Evolutionary conservation across 64 coral and sea anemone species (phyloP).

Genomic region (Montipora sp.): DNA sequence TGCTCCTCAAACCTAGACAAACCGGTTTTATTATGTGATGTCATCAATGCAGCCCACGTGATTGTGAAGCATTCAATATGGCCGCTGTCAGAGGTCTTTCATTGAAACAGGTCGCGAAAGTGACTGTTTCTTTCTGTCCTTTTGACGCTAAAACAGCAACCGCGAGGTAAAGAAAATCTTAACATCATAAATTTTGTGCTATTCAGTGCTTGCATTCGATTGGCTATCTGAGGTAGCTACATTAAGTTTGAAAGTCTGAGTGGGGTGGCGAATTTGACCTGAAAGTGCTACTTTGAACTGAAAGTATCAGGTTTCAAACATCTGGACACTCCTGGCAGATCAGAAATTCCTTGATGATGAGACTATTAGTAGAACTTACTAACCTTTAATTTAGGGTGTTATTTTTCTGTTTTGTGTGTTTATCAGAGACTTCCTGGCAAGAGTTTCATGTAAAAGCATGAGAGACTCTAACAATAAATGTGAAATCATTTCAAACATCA

Average conservation of each 20-base stretch:
- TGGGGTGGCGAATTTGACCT: too few species aligned
- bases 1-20: slow-evolving; percentile 17
- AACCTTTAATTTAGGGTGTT: neutral
- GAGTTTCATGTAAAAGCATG: slow-evolving; percentile 77
- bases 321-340: neutral
- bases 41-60: slow-evolving; percentile 27
- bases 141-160: slow-evolving; percentile 83
- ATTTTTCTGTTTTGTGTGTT: neutral
- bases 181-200: too few species aligned
- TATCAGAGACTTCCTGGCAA: slow-evolving; percentile 71
- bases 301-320: too few species aligned
- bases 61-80: slow-evolving; percentile 71
- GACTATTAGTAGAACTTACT: neutral
- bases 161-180: slow-evolving; percentile 67
- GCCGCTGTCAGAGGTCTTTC: slow-evolving; percentile 83
- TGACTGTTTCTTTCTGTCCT: slow-evolving; percentile 83
- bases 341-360: neutral
- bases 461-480: slow-evolving; percentile 88
- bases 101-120: slow-evolving; percentile 83
- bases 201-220: too few species aligned
- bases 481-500: slow-evolving; percentile 78
- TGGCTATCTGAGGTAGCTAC: too few species aligned
- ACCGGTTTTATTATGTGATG: slow-evolving; percentile 39
- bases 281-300: too few species aligned
- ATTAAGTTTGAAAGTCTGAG: too few species aligned